phyloP scores from a whole-genome alignment of 37 sponge, comb jelly and placozoan genomes.

The Sycon ciliatum region DNA sequence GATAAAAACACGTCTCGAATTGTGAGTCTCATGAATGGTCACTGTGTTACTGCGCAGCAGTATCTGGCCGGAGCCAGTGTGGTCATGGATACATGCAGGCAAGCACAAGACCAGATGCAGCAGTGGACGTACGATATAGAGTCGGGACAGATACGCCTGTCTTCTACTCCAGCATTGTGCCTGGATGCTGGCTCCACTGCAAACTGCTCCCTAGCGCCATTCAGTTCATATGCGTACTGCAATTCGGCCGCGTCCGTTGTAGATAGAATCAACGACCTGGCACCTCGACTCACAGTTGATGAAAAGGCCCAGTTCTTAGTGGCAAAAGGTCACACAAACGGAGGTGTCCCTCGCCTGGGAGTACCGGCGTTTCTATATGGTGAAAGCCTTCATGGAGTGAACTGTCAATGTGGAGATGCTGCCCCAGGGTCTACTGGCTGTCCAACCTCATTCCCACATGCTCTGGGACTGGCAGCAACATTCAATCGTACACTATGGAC shows the following conservation, averaged over 20 bases:
- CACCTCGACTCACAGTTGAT: not conserved
- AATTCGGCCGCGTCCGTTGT: not conserved
- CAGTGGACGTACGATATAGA: not conserved
- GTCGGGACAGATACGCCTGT: no score
- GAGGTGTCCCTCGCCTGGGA: no score
- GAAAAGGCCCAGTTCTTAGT: not conserved
- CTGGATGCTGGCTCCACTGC: constrained; percentile 12
- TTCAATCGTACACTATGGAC: no score
- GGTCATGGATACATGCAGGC: not conserved
- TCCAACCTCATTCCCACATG: no score
- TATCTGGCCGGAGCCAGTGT: not conserved
- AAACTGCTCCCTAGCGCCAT: not conserved
- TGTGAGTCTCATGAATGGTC: constrained; percentile 1
- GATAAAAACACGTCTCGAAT: not conserved
- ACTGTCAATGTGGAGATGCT: no score
- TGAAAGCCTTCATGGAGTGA: no score
- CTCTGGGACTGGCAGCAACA: no score
- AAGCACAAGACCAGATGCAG: not conserved
- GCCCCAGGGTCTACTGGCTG: no score
- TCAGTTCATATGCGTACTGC: not conserved
- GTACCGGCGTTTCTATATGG: no score
- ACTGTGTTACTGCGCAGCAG: not conserved
- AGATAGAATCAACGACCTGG: not conserved
- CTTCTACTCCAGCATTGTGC: no score
- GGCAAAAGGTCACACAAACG: no score